Base-by-base conservation (phyloP, 1,140 invertebrate genomes). In the Bombus affinis region DNA sequence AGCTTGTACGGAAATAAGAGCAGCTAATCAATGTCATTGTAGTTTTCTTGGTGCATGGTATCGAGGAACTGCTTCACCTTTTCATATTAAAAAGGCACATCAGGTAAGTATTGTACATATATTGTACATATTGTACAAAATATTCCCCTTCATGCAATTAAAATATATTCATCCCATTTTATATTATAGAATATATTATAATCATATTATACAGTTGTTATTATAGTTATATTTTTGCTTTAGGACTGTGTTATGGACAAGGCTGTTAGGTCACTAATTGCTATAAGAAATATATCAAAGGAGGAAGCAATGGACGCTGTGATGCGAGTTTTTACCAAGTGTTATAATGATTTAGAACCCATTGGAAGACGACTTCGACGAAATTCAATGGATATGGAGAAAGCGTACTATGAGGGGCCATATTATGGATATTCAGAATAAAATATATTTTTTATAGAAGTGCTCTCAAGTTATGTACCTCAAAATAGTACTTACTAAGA, bases 331-430 rank as follows among this genome's bases (percentile, higher is more conserved):
- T 99, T 99, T 95, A 96, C 97, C 4, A 98, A 97, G 93, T 99
- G 99, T 94, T 99, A 99, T 93, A 96, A 96, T 86, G 99, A 99
- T 95, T 95, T 99, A 84, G 99, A 99, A 94, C 99, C 99, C 9
- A 96, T 99, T 80, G 99, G 99, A 3, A 96, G 99, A 91, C 95
- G 98, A 86, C 95, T 98, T 76, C 96, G 98, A 86, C 95, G 97
- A 74, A 98, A 97, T 92, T 98, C 97, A 1, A 92, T 95, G 8
- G 97, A 98, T 92, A 98, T 98, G 95, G 89, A 96, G 5, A 96
- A 96, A 95, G 97, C 98, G 0, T 98, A 97, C 92, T 95, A 96
- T 87, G 98, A 99, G 93, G 97, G 96, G 18, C 95, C 96, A 89
- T 96, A 97, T 91, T 98, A 98, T 95, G 98, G 98, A 37, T 98